phyloP scores from a whole-genome alignment of 2,888 invertebrate species.

The Agapostemon virescens region DNA sequence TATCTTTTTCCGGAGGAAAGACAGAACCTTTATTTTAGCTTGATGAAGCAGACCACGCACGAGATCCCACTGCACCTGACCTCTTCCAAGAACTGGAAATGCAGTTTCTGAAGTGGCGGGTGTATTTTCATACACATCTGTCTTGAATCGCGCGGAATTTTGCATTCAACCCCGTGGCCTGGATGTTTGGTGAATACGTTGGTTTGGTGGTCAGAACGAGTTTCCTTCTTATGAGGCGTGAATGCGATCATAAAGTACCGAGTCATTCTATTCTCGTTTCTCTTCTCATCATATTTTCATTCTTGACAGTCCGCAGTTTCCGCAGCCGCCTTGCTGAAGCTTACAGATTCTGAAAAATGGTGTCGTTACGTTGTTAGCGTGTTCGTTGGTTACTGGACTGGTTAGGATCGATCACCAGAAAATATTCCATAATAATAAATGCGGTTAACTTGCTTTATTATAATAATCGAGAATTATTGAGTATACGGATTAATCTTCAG shows the following conservation, averaged over 20 bases:
- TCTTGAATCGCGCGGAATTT: slow-evolving; percentile 34
- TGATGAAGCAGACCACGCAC: slow-evolving; percentile 2
- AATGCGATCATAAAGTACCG: slow-evolving; percentile 33
- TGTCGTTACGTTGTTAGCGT: background rate
- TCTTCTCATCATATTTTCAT: slow-evolving; percentile 33
- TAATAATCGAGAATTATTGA: too few species aligned
- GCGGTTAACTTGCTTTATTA: too few species aligned
- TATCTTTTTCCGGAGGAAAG: background rate
- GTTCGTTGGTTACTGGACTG: background rate
- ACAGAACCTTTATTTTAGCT: background rate
- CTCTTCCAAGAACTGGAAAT: slow-evolving; percentile 9
- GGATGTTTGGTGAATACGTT: slow-evolving; percentile 19
- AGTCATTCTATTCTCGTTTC: slow-evolving; percentile 1
- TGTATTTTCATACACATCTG: slow-evolving; percentile 24
- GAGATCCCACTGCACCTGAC: background rate
- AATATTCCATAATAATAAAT: too few species aligned
- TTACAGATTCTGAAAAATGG: slow-evolving; percentile 1
- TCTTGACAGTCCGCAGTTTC: background rate
- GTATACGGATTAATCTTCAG: too few species aligned
- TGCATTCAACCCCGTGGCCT: slow-evolving; percentile 30
- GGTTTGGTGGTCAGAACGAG: slow-evolving; percentile 27
- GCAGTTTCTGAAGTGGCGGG: slow-evolving; percentile 20
- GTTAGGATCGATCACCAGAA: too few species aligned
- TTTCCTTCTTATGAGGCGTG: slow-evolving; percentile 40
- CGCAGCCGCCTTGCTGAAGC: background rate